Conservation (phyloP, 2,888 invertebrate genomes). For the Germaria angustata region DNA sequence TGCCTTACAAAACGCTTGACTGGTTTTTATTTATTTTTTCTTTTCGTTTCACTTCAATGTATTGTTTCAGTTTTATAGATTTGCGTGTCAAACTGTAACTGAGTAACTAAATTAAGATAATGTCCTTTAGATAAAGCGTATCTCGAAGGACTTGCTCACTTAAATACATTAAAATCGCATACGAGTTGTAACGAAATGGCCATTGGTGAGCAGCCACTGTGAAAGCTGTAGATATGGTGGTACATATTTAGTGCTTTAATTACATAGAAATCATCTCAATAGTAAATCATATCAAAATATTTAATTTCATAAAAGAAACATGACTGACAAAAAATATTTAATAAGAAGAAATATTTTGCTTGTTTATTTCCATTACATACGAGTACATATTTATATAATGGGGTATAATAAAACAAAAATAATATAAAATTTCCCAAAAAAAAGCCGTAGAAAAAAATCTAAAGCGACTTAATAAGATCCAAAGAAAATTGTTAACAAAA, state of each 20-base stretch:
- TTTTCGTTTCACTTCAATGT: conserved; percentile 1
- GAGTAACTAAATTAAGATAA: conserved; percentile 61
- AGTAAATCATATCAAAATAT: conserved; percentile 43
- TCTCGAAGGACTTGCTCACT: conserved; percentile 25
- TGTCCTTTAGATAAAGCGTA: conserved; percentile 41
- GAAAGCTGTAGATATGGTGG: not conserved
- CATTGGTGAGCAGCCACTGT: not conserved
- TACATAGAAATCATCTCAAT: conserved; percentile 38
- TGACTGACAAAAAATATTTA: not conserved
- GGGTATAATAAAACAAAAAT: not conserved
- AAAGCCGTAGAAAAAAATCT: too few relatives aligned
- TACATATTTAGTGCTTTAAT: not conserved
- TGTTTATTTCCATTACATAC: too few relatives aligned
- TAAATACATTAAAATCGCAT: not conserved
- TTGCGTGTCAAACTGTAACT: conserved; percentile 62
- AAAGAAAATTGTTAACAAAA: too few relatives aligned
- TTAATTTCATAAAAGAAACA: not conserved
- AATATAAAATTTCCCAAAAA: too few relatives aligned
- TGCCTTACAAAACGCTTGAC: conserved; percentile 10
- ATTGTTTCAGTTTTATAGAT: conserved; percentile 12
- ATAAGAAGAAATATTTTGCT: too few relatives aligned
- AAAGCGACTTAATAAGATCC: too few relatives aligned
- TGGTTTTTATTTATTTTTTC: not conserved
- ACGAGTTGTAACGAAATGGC: conserved; percentile 4
- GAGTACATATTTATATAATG: too few relatives aligned